A percentile compares a stretch with the other conserved stretches of the same genome.
phyloP scores from a whole-genome alignment of 2,888 invertebrate species.

The Kryphioiulus occultus region DNA sequence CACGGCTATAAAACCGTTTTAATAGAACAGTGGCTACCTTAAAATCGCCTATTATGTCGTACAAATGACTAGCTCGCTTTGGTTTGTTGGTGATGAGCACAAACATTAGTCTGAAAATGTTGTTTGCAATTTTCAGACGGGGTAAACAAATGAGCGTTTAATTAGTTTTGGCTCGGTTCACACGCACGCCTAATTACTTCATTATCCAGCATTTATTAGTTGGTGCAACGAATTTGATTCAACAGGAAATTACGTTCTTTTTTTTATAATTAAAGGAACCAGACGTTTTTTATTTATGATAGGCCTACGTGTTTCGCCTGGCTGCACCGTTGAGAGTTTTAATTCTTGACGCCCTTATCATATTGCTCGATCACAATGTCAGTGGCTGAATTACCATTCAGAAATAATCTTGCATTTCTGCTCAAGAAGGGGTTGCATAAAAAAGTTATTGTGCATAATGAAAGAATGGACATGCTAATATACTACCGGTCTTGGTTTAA shows the following conservation, averaged over 20 bases:
- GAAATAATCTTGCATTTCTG: background rate
- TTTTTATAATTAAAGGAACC: background rate
- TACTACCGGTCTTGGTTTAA: background rate
- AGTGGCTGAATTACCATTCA: background rate
- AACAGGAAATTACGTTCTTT: background rate
- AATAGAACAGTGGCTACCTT: background rate
- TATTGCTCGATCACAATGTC: background rate
- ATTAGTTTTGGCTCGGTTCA: constrained; percentile 26
- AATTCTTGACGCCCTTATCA: background rate
- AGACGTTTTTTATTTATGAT: background rate
- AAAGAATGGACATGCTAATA: background rate
- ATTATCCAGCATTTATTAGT: constrained; percentile 10
- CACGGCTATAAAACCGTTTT: background rate
- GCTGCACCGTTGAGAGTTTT: background rate
- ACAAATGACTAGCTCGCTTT: background rate
- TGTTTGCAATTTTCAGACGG: background rate
- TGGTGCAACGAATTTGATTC: background rate
- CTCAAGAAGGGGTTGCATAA: background rate
- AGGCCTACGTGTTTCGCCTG: background rate
- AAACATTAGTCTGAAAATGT: background rate
- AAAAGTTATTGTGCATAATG: background rate
- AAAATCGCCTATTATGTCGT: background rate
- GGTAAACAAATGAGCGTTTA: constrained; percentile 31
- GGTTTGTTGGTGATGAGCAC: constrained; percentile 1
- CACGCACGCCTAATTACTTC: constrained; percentile 29